phyloP scores from a whole-genome alignment of 92 coral and sea anemone species.

The Pocillopora meandrina region DNA sequence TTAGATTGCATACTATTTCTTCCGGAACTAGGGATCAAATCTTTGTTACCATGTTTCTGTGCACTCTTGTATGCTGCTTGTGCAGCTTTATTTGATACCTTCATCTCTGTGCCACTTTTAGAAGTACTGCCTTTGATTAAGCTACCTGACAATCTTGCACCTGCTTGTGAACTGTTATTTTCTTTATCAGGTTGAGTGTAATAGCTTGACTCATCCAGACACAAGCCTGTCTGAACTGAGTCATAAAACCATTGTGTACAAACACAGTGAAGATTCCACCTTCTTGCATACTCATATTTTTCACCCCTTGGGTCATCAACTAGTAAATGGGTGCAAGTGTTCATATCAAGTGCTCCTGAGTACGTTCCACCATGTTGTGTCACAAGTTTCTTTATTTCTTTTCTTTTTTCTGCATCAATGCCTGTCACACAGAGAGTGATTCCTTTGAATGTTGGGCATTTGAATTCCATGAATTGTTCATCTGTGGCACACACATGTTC shows the following conservation, averaged over 20 bases:
- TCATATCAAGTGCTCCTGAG: constrained; percentile 85
- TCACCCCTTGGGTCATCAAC: constrained; percentile 86
- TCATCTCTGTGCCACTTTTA: constrained; percentile 38
- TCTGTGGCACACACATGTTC: constrained; percentile 71
- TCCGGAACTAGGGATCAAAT: constrained; percentile 57
- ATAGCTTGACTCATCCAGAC: constrained; percentile 81
- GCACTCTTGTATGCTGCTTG: constrained; percentile 93
- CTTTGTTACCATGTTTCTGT: constrained; percentile 75
- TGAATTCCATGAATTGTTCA: constrained; percentile 64
- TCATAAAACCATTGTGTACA: constrained; percentile 89
- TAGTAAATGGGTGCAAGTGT: constrained; percentile 86
- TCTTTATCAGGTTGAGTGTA: constrained; percentile 65
- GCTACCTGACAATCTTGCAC: constrained; percentile 55
- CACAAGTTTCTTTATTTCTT: constrained; percentile 68
- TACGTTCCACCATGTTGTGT: constrained; percentile 80
- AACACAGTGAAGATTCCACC: constrained; percentile 93
- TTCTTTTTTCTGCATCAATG: constrained; percentile 66
- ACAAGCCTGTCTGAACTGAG: constrained; percentile 80
- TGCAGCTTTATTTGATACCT: constrained; percentile 73
- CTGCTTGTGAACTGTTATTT: constrained; percentile 55
- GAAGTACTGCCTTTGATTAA: constrained; percentile 56
- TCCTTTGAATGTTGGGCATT: constrained; percentile 87
- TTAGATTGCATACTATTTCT: constrained; percentile 26
- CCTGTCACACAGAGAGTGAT: constrained; percentile 94
- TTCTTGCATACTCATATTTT: constrained; percentile 86